Conservation (phyloP, 2,113 vertebrate species). For the Petroica traversi region DNA sequence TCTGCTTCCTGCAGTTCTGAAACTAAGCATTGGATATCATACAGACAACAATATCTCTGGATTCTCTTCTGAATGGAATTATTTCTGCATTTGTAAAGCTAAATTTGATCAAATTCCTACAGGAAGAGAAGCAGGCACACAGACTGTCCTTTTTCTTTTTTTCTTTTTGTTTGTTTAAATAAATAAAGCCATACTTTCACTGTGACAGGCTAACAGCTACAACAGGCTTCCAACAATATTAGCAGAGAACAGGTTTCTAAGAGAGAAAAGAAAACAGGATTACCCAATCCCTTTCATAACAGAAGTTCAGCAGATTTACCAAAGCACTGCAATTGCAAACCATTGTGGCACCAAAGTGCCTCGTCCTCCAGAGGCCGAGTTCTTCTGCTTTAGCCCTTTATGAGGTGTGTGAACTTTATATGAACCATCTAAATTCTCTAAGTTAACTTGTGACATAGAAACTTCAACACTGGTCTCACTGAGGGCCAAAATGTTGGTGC, state of each 20-base stretch:
- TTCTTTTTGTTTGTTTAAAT: background rate
- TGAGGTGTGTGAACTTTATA: background rate
- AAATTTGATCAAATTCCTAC: constrained; percentile 45
- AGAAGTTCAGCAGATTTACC: background rate
- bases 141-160: background rate
- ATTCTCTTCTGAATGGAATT: constrained; percentile 30
- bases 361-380: background rate
- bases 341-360: background rate
- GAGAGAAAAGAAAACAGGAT: background rate
- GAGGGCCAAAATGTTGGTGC: background rate
- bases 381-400: background rate
- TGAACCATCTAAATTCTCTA: background rate
- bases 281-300: background rate
- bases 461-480: background rate
- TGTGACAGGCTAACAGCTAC: background rate
- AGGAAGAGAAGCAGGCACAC: constrained; percentile 25
- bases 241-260: background rate
- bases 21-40: background rate
- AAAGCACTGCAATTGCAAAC: background rate
- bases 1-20: background rate
- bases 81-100: constrained; percentile 38
- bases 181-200: background rate
- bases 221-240: background rate
- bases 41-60: background rate
- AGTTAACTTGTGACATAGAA: background rate